Evolutionary conservation across 2,888 invertebrate species (phyloP).

Genomic region (Tipula vernalis): DNA sequence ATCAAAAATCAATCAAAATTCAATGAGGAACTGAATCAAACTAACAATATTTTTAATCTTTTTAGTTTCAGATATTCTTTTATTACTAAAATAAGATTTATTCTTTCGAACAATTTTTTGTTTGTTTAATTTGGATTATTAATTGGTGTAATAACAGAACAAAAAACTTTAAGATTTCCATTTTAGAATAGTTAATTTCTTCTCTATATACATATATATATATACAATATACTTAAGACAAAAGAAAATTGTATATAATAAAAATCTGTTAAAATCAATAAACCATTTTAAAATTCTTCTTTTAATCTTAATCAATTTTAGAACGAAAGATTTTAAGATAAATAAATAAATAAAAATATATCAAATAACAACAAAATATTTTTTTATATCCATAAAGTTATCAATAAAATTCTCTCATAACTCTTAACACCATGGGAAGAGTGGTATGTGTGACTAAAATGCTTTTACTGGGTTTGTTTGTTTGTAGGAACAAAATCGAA

Average conservation of each 20-base stretch:
- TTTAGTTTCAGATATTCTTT: not conserved
- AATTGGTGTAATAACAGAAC: not conserved
- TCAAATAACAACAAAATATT: not conserved
- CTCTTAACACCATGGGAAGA: not conserved
- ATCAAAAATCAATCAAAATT: not conserved
- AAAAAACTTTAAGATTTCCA: not conserved
- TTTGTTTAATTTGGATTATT: not conserved
- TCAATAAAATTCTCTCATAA: not conserved
- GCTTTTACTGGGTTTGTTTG: not conserved
- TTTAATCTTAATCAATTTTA: not conserved
- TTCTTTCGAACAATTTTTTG: not conserved
- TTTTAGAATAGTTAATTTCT: not conserved
- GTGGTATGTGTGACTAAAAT: not conserved
- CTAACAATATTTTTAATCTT: not conserved
- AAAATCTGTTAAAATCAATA: not conserved
- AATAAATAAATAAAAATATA: not conserved
- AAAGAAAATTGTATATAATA: not conserved
- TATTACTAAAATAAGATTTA: not conserved
- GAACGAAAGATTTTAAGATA: not conserved
- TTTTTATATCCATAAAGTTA: not conserved
- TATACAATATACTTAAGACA: not conserved
- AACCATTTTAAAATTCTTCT: not conserved
- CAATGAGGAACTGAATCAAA: not conserved
- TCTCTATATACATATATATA: not conserved
- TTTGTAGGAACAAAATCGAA: not conserved